These are phyloP conservation scores for Doryteuthis pealeii DNA, from an alignment of 1,140 invertebrate genomes.

Conservation along the genomic window DNA sequence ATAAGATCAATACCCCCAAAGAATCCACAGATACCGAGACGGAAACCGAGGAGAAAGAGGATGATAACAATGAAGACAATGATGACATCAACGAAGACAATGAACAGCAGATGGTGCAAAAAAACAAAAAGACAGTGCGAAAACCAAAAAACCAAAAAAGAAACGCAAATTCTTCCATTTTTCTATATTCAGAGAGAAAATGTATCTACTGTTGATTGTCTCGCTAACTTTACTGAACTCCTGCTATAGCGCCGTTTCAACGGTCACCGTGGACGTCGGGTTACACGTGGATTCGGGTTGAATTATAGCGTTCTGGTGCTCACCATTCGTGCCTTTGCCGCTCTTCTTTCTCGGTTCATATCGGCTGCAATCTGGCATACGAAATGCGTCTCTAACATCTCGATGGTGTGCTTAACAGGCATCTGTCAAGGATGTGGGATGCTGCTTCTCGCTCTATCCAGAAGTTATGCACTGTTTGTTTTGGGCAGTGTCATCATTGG, in stretches of 20 bases:
- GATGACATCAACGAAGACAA: too few species aligned
- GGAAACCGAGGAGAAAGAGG: background rate
- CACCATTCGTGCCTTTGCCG: background rate
- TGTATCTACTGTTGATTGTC: background rate
- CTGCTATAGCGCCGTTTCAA: background rate
- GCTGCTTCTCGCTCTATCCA: background rate
- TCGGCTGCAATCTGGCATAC: background rate
- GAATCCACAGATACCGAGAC: background rate
- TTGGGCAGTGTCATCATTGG: background rate
- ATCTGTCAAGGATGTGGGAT: background rate
- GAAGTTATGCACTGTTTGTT: background rate
- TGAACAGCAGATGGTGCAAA: too few species aligned
- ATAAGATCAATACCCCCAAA: background rate
- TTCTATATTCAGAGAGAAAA: background rate
- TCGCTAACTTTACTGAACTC: background rate
- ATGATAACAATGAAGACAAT: too few species aligned
- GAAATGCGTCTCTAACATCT: background rate
- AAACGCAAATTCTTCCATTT: background rate
- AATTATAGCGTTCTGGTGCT: background rate
- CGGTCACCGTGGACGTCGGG: background rate
- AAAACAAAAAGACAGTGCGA: background rate
- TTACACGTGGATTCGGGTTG: background rate
- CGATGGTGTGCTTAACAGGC: background rate
- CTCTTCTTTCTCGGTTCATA: background rate
- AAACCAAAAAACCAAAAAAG: background rate